Conservation (phyloP, 2,113 vertebrate genomes). For the Cacatua alba region DNA sequence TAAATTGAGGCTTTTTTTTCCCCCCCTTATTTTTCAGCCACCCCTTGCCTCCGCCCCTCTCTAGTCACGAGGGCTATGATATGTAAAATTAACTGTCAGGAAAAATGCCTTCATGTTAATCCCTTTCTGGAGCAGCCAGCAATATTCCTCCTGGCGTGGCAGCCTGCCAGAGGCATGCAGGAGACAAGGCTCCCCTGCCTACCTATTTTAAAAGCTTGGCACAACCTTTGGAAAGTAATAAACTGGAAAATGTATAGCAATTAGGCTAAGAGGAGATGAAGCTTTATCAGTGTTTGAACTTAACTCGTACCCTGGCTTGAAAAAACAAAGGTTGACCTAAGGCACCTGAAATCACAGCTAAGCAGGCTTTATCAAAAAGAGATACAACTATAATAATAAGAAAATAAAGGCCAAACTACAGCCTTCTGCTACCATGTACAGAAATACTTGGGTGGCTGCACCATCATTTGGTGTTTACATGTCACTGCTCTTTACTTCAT, state of each 20-base stretch:
- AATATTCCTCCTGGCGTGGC: conserved; percentile 53
- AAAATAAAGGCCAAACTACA: background rate
- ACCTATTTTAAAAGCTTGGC: conserved; percentile 75
- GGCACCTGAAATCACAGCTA: background rate
- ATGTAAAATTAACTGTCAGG: conserved; percentile 66
- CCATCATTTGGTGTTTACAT: background rate
- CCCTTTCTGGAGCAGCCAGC: conserved; percentile 58
- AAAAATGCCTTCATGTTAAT: conserved; percentile 70
- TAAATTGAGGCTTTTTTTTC: conserved; percentile 35
- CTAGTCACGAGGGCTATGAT: conserved; percentile 61
- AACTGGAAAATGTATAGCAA: conserved; percentile 70
- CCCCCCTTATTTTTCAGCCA: background rate
- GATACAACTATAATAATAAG: background rate
- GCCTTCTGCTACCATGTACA: background rate
- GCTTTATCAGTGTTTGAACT: conserved; percentile 53
- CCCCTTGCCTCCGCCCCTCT: background rate
- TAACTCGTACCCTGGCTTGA: background rate
- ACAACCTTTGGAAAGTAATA: conserved; percentile 75
- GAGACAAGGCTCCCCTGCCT: conserved; percentile 69
- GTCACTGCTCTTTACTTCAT: background rate
- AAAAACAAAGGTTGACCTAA: conserved; percentile 36
- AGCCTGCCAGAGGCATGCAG: conserved; percentile 54
- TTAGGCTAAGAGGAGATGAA: conserved; percentile 66
- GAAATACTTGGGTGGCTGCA: background rate
- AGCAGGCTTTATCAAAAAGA: conserved; percentile 19